A percentile compares a stretch with the other conserved stretches of the same genome.
Conservation (phyloP, 23 tunicate genomes). For the Ciona savignyi region DNA sequence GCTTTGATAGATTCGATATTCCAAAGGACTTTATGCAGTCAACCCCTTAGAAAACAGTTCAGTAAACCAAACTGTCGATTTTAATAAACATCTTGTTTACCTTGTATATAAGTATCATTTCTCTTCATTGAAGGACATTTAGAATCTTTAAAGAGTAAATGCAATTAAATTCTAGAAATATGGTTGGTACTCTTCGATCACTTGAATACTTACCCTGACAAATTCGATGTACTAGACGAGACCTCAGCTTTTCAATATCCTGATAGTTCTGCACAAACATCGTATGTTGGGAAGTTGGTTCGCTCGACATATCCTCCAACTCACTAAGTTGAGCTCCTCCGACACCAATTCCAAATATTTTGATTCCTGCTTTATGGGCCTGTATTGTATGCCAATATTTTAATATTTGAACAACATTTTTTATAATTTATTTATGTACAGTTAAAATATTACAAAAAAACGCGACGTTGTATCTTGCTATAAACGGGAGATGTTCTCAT, state of each 20-base stretch:
- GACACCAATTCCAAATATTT: slow-evolving; percentile 43
- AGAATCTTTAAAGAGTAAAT: slow-evolving; percentile 11
- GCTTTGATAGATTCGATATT: no score
- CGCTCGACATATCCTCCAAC: slow-evolving; percentile 15
- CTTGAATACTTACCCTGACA: slow-evolving; percentile 16
- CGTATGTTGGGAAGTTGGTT: slow-evolving; percentile 17
- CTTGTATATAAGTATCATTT: slow-evolving; percentile 2
- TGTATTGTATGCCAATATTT: no score
- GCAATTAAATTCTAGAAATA: neutral
- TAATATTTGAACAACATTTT: no score
- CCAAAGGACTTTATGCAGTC: slow-evolving; percentile 26
- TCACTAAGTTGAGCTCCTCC: slow-evolving; percentile 17
- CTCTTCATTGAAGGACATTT: slow-evolving; percentile 10
- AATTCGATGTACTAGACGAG: slow-evolving; percentile 1
- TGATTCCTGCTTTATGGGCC: slow-evolving; percentile 26
- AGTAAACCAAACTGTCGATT: neutral
- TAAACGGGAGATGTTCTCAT: no score
- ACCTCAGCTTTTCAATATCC: neutral
- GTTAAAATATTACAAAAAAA: no score
- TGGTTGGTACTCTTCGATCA: neutral
- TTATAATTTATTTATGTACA: no score
- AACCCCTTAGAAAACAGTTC: slow-evolving; percentile 14
- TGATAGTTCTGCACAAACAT: slow-evolving; percentile 13
- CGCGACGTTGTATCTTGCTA: no score
- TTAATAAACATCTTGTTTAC: neutral